Percentiles rank a stretch among this genome's conserved stretches.
Conservation (phyloP, 2,797 vertebrate genomes). For the Sebastes melanostomus region DNA sequence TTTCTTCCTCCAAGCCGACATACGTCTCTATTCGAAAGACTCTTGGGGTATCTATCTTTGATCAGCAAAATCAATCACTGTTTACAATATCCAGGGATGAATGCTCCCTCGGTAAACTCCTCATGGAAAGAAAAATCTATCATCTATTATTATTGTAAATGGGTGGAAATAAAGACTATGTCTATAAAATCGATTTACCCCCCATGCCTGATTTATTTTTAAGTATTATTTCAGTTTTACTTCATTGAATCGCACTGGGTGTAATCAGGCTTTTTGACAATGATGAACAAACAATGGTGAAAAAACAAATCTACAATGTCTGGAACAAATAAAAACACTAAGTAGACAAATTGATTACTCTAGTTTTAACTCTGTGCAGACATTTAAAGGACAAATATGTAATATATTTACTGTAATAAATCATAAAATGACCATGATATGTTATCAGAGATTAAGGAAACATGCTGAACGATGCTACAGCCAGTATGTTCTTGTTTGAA, state of each 20-base stretch:
- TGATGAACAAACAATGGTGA: neutral
- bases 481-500: too few species aligned
- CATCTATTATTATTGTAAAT: conserved; percentile 29
- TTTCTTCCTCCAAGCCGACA: conserved; percentile 20
- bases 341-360: neutral
- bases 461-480: too few species aligned
- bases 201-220: neutral
- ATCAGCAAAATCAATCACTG: conserved; percentile 52
- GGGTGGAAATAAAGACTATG: neutral
- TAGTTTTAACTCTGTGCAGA: neutral
- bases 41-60: conserved; percentile 40
- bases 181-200: neutral
- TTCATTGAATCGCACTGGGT: neutral
- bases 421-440: accelerated
- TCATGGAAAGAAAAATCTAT: neutral
- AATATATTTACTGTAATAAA: too few species aligned
- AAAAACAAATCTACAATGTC: neutral
- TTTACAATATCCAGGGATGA: conserved; percentile 41
- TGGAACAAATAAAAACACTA: neutral
- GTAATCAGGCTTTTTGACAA: conserved; percentile 5
- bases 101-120: conserved; percentile 10
- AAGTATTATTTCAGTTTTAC: neutral
- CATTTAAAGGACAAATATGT: neutral
- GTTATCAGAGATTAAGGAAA: too few species aligned
- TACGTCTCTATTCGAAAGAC: conserved; percentile 31